Evolutionary conservation across 2,113 vertebrate genomes (phyloP).

Genomic region (Hemichromis elongatus): DNA sequence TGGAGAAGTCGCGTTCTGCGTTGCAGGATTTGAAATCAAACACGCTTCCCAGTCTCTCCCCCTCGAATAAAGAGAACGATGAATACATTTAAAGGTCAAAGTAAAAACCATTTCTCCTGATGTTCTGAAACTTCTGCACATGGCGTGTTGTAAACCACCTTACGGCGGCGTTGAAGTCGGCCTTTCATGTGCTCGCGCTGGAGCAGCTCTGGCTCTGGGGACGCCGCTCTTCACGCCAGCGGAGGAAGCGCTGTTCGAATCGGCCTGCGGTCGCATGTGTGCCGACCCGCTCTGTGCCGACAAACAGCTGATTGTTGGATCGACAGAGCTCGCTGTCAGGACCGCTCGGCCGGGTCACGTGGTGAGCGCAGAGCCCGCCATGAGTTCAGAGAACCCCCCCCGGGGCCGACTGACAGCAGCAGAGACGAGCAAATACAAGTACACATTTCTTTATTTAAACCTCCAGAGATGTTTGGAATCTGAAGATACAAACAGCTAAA

Average conservation of each 20-base stretch:
- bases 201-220: background rate
- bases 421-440: background rate
- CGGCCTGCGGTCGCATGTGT: background rate
- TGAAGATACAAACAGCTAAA: background rate
- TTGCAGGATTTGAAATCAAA: background rate
- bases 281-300: conserved; percentile 43
- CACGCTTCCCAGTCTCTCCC: background rate
- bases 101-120: background rate
- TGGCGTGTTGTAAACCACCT: background rate
- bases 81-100: background rate
- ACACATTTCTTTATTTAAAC: background rate
- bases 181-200: background rate
- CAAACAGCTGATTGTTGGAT: conserved; percentile 56
- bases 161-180: background rate
- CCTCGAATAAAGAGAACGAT: background rate
- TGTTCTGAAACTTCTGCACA: background rate
- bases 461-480: background rate
- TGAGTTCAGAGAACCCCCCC: conserved; percentile 23
- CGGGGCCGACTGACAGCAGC: background rate
- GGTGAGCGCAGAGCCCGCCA: background rate
- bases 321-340: conserved; percentile 21
- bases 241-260: background rate
- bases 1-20: background rate
- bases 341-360: conserved; percentile 23
- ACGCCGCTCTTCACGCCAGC: background rate